Percentiles rank a stretch among this genome's conserved stretches.
These are phyloP conservation scores for Mormyrus proboscirostris DNA, from an alignment of 2,797 vertebrate genomes.

Conservation along the genomic window DNA sequence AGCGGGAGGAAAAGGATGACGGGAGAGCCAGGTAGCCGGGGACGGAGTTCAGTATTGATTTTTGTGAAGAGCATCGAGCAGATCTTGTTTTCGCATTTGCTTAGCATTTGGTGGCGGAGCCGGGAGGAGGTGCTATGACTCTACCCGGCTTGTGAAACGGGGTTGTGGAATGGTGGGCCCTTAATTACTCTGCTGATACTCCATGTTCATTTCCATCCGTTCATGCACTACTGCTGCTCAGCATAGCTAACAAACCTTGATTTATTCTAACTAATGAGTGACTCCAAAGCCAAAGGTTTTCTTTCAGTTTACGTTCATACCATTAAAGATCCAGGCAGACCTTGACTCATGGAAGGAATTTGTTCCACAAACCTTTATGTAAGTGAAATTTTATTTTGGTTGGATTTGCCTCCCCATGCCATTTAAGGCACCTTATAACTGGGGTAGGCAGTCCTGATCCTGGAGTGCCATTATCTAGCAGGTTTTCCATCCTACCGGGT, in stretches of 20 bases:
- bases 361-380: neutral
- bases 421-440: neutral
- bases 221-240: neutral
- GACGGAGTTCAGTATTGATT: conserved; percentile 80
- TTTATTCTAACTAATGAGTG: neutral
- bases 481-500: neutral
- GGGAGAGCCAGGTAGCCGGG: conserved; percentile 58
- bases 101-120: conserved; percentile 2
- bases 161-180: neutral
- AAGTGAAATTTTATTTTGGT: neutral
- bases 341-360: neutral
- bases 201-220: neutral
- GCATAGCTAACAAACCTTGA: neutral
- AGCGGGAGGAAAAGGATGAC: conserved; percentile 66
- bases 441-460: neutral
- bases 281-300: neutral
- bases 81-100: conserved; percentile 57
- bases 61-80: conserved; percentile 59
- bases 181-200: neutral
- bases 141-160: neutral
- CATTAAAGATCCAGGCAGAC: neutral
- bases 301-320: neutral
- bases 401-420: neutral
- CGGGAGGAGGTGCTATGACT: neutral
- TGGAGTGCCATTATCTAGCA: neutral